Base-by-base conservation (phyloP, 2,888 invertebrate genomes). In the Ectemnius continuus region DNA sequence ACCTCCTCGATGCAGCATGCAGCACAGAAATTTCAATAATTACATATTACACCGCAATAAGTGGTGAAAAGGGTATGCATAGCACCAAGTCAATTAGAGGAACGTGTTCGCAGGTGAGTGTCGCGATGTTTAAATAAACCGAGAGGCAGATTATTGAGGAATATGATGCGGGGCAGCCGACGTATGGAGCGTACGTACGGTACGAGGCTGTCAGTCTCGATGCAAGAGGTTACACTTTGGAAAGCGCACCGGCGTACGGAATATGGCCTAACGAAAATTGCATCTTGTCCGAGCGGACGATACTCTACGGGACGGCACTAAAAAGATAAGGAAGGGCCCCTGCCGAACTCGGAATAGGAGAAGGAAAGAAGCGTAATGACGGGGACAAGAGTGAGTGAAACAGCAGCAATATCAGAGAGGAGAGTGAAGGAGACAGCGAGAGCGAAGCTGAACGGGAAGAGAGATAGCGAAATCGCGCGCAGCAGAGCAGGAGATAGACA, bases 171-270 rank as follows among this genome's bases (percentile, higher is more conserved):
- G 69, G 11, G 36, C 36, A 64, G 47, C 67, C 75, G 71, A n/a
- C 67, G 68, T 57, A 60, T 47, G 68, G 70, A 76, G 61, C 48
- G 60, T 23, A 73, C 62, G 69, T 8, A 73, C 48, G 23, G 20
- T 46, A 48, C 67, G 68, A 72, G 67, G 71, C 47, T 67, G 57
- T 57, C 60, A 16, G 28, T 23, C n/a, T 45, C 18, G 48, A 58
- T 56, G 16, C 60, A 67, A 77, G 78, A 78, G 83, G 83, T 83
- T 83, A 83, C 83, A 70, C 79, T 73, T 57, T 45, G 71, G 65
- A 70, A 66, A 82, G 63, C 66, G 61, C 69, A 78, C 80, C 81
- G 83, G 76, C 67, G 60, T 70, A 72, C 58, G 67, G 73, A 65
- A 73, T 77, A 75, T 67, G 59, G 61, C 46, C 60, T 63, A 70